Evolutionary conservation across 2,888 invertebrate species (phyloP).

Genomic region (Prosopocoilus inquinatus): DNA sequence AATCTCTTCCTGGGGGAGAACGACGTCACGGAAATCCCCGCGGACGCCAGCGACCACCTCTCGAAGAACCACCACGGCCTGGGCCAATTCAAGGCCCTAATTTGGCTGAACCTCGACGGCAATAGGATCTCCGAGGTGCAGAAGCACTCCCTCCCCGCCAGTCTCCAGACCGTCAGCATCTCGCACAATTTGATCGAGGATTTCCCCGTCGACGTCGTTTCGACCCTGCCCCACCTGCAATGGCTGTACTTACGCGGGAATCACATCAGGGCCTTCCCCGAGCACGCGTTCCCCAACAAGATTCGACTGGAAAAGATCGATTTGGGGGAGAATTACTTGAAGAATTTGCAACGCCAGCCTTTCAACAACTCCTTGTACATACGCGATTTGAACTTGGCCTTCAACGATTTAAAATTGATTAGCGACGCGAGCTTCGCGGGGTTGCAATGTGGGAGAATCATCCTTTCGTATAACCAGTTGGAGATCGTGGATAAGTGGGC

Average conservation of each 20-base stretch:
- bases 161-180: constrained; percentile 68
- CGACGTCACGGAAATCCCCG: constrained; percentile 69
- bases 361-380: constrained; percentile 72
- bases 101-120: constrained; percentile 68
- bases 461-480: constrained; percentile 76
- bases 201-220: constrained; percentile 65
- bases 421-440: constrained; percentile 66
- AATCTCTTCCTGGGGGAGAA: constrained; percentile 81
- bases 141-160: constrained; percentile 62
- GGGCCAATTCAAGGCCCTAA: constrained; percentile 57
- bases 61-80: constrained; percentile 44
- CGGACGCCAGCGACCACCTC: constrained; percentile 44
- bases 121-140: constrained; percentile 67
- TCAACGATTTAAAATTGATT: constrained; percentile 70
- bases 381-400: constrained; percentile 77
- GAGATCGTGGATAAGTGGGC: constrained; percentile 67
- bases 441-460: constrained; percentile 72
- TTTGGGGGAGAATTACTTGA: constrained; percentile 79
- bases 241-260: constrained; percentile 70
- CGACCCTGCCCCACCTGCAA: constrained; percentile 64
- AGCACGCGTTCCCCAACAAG: constrained; percentile 50
- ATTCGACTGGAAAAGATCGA: constrained; percentile 73
- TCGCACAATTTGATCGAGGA: constrained; percentile 70
- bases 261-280: constrained; percentile 56
- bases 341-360: constrained; percentile 62